Evolutionary conservation across 2,797 vertebrate genomes (phyloP), one percentile per base, ranked within the genome.

Genomic region (Geotrypetes seraphini): DNA sequence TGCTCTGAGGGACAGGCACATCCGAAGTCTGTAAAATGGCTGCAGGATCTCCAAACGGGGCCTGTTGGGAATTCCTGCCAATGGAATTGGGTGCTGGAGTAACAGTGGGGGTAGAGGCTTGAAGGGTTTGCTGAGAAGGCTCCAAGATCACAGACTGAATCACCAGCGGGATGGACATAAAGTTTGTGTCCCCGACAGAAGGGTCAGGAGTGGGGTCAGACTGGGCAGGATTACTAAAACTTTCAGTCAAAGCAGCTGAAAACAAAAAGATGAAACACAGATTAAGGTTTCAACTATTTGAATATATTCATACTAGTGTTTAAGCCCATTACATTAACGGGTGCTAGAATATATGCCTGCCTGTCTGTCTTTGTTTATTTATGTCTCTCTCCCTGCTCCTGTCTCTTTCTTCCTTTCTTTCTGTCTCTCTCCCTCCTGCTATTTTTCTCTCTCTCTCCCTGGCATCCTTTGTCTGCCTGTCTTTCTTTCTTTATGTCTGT

Each of bases 191-290:
- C 12, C 58, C 51, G 49, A 68, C 47, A 6, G 76, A 42, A 8
- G 76, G 66, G 1, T 77, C 71, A 30, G 50, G 56, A 24, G 69
- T 57, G 20, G 49, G 30, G 7, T 58, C 78, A 7, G 77, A 46
- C 19, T 85, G 71, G 3, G 71, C 43, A 23, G 93, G 87, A 1
- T 85, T 72, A 17, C 69, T 72, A 62, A 90, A 89, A 24, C 69
- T 48, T 63, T 93, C 90, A 6, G 73, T 74, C 59, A 89, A 71
- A 60, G 76, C 69, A 63, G 90, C 91, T 90, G 75, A 40, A 53
- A 47, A 43, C 45, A 41, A 56, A 68, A 55, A 57, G 22, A 59
- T 50, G 12, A 55, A 34, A 34, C 2, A 36, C 3, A 31, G 47
- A 46, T 16, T n/a, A n/a, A n/a, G n/a, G n/a, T n/a, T n/a, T n/a